phyloP scores from a whole-genome alignment of 2,113 vertebrate genomes.

The Actenoides hombroni region DNA sequence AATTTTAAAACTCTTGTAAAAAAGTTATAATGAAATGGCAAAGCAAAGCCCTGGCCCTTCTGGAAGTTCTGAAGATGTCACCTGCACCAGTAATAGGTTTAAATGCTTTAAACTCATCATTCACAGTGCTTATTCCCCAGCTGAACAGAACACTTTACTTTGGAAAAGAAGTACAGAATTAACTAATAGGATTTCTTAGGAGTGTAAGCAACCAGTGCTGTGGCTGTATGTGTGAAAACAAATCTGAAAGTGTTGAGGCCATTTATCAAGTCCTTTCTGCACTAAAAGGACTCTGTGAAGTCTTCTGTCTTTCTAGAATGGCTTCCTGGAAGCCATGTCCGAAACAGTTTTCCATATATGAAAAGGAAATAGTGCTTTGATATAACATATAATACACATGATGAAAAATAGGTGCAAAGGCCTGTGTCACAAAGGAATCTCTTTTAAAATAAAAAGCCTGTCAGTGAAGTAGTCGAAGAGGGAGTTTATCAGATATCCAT shows the following conservation, averaged over 20 bases:
- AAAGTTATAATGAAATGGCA: neutral
- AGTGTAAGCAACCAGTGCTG: neutral
- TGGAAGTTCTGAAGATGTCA: neutral
- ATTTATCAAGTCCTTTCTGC: neutral
- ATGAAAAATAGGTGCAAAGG: neutral
- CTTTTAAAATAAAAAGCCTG: neutral
- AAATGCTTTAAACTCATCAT: neutral
- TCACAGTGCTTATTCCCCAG: neutral
- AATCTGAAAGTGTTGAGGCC: neutral
- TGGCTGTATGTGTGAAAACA: neutral
- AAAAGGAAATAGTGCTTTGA: conserved; percentile 21
- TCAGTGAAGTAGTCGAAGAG: neutral
- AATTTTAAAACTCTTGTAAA: neutral
- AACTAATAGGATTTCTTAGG: neutral
- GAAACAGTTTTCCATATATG: neutral
- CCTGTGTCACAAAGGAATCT: neutral
- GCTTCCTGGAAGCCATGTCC: neutral
- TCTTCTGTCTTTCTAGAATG: neutral
- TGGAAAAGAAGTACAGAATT: neutral
- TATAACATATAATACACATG: neutral
- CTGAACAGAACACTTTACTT: neutral
- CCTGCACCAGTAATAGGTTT: neutral
- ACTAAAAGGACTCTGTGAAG: neutral
- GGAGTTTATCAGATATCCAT: neutral
- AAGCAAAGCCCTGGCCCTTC: neutral